These are phyloP conservation scores for Sisor rabdophorus DNA, from an alignment of 2,113 vertebrate species.

Conservation along the genomic window DNA sequence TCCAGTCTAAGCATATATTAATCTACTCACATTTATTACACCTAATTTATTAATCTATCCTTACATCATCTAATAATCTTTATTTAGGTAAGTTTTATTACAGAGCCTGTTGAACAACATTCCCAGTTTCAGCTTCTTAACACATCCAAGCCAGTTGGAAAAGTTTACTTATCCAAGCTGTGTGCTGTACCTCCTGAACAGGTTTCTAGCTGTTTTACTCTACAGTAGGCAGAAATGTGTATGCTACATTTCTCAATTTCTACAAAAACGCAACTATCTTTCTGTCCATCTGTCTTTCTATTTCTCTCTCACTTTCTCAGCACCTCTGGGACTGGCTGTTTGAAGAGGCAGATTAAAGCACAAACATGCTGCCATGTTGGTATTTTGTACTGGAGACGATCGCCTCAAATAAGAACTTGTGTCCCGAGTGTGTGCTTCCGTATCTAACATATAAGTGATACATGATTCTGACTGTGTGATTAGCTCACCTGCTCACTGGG, in stretches of 20 bases:
- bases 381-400: constrained; percentile 9
- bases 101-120: too few species aligned
- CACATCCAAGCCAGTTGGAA: too few species aligned
- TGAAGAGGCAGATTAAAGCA: constrained; percentile 41
- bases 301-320: background rate
- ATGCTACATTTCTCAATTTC: background rate
- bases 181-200: background rate
- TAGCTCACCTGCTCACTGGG: constrained; percentile 77
- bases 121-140: too few species aligned
- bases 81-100: too few species aligned
- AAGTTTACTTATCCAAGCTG: too few species aligned
- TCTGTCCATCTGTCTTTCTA: background rate
- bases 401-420: background rate
- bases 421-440: background rate
- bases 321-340: constrained; percentile 29
- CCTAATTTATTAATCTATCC: background rate
- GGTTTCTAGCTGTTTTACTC: background rate
- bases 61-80: background rate
- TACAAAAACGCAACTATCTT: background rate
- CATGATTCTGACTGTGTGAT: background rate
- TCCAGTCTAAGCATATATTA: background rate
- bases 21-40: background rate
- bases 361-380: constrained; percentile 26
- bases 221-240: constrained; percentile 5
- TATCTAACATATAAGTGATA: too few species aligned